Evolutionary conservation across 2,888 invertebrate genomes (phyloP), one percentile per base, ranked within the genome.

Genomic region (Drosophila leonis): DNA sequence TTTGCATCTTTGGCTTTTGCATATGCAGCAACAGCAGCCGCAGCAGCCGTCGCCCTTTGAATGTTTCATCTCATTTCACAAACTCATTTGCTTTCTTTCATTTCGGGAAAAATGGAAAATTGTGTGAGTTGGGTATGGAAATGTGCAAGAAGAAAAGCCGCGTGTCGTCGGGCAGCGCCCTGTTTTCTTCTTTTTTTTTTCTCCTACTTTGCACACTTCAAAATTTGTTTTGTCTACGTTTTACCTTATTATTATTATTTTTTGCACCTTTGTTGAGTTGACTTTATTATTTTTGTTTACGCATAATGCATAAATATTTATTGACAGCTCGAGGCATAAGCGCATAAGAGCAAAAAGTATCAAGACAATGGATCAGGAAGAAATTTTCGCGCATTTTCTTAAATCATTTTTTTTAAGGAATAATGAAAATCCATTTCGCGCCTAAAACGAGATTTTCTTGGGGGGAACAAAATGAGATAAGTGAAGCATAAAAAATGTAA

Each of bases 251-350:
- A 46, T 56, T 61, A 49, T 18, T 48, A 31, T 56, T 63, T 65
- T 69, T 60, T 33, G 51, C 67, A 49, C 61, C 69, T 82, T 73
- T 78, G 57, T 61, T 37, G 46, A 72, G 56, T 80, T 86, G 87
- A 87, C 87, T 88, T 88, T 76, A 76, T 81, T 82, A 80, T 87
- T 85, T 83, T 83, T 80, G 78, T 78, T 81, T 78, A 63, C 65
- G 66, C 71, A 74, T 71, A 65, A 65, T 72, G 75, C 75, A 76
- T 75, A 82, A 87, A 87, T 87, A 79, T 83, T 82, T 83, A 84
- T 83, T 87, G 87, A 88, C 89, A 87, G 88, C 82, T 82, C 39
- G 35, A 46, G 52, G 35, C 37, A 56, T 33, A 61, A 35, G 27
- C 35, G n/a, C 2, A 29, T 48, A 12, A 12, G 42, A 12, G 24